A percentile compares a stretch with the other conserved stretches of the same genome.
phyloP scores from a whole-genome alignment of 2,113 vertebrate species.

The Baryphthengus martii region DNA sequence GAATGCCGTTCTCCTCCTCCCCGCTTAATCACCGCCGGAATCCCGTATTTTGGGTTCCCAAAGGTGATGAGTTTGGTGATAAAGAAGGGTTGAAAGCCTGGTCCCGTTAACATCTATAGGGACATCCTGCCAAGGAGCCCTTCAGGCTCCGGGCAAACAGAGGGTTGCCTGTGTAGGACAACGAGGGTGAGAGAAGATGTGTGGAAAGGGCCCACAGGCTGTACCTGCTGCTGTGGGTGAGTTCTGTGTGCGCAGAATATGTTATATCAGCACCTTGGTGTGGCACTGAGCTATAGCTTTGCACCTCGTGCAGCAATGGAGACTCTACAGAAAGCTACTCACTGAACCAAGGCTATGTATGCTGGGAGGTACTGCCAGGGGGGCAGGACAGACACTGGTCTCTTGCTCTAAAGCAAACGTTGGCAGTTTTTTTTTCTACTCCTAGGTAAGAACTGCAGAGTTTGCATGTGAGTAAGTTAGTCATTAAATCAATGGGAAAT shows the following conservation, averaged over 20 bases:
- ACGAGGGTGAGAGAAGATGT: rapidly evolving
- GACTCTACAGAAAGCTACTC: rapidly evolving
- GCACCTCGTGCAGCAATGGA: rapidly evolving
- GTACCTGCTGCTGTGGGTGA: rapidly evolving
- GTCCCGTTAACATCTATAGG: rapidly evolving
- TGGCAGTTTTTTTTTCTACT: neutral
- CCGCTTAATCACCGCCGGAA: neutral
- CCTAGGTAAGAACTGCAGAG: neutral
- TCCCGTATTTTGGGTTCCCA: neutral
- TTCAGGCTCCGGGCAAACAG: neutral
- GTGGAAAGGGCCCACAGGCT: neutral
- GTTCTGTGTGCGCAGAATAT: too few species aligned
- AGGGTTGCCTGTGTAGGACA: rapidly evolving
- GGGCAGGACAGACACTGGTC: rapidly evolving
- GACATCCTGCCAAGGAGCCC: too few species aligned
- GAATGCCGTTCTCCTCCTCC: too few species aligned
- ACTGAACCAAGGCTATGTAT: rapidly evolving
- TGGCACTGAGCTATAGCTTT: neutral
- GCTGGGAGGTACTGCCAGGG: neutral
- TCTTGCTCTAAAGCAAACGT: too few species aligned
- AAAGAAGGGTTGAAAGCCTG: neutral
- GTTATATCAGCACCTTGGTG: neutral
- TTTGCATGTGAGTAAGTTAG: neutral
- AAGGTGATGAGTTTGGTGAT: neutral
- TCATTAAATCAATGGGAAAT: slow-evolving; percentile 51